These are phyloP conservation scores for Cochlearius cochlearius DNA, from an alignment of 2,113 vertebrate genomes.

Conservation along the genomic window DNA sequence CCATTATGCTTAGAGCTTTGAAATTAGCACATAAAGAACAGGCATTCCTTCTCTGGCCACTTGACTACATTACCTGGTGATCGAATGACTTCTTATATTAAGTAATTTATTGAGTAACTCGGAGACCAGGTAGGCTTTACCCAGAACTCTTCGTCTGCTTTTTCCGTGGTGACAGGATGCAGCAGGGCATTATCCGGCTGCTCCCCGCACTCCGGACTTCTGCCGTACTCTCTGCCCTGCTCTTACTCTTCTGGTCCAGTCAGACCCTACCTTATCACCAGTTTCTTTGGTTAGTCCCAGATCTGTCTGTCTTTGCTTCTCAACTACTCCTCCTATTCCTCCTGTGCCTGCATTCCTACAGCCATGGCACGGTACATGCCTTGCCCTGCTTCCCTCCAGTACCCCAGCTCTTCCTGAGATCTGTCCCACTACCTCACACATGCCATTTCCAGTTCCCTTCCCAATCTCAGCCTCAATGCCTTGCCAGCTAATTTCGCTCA, in stretches of 20 bases:
- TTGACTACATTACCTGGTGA: not conserved
- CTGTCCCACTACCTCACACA: not conserved
- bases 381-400: not conserved
- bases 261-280: not conserved
- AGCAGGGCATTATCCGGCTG: not conserved
- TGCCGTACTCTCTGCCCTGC: not conserved
- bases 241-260: not conserved
- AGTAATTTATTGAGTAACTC: not conserved
- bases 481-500: not conserved
- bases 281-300: not conserved
- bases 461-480: not conserved
- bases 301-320: not conserved
- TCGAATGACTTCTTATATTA: not conserved
- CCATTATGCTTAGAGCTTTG: not conserved
- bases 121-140: not conserved
- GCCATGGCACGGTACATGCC: rapidly evolving
- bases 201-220: not conserved
- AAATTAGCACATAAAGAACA: not conserved
- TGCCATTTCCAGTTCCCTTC: not conserved
- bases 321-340: not conserved
- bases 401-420: not conserved
- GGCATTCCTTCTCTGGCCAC: not conserved
- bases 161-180: not conserved
- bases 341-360: not conserved
- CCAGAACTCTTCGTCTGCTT: not conserved